These are phyloP conservation scores for Epinephelus lanceolatus DNA, from an alignment of 2,113 vertebrate species.

Conservation along the genomic window DNA sequence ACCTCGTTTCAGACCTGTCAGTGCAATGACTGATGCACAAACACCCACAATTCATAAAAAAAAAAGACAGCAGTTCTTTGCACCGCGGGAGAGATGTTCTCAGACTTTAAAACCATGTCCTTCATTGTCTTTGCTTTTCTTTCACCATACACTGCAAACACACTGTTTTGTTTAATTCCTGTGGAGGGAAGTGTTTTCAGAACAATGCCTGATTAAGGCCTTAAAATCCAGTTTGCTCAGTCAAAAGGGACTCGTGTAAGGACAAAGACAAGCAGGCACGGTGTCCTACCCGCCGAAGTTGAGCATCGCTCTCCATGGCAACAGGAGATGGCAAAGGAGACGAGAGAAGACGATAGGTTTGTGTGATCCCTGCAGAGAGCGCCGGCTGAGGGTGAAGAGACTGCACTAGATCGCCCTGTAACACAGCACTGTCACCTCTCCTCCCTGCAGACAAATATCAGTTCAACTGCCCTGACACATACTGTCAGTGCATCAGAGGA, in stretches of 20 bases:
- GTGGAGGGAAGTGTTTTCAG: slow-evolving; percentile 12
- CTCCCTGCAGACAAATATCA: slow-evolving; percentile 52
- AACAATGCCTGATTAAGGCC: slow-evolving; percentile 35
- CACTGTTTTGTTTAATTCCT: slow-evolving; percentile 1
- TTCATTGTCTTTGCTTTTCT: slow-evolving; percentile 20
- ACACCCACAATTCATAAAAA: slow-evolving; percentile 13
- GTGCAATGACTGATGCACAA: slow-evolving; percentile 21
- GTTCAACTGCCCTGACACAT: slow-evolving; percentile 1
- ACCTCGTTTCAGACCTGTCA: slow-evolving; percentile 34
- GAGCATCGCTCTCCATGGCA: slow-evolving; percentile 65
- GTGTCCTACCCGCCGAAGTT: slow-evolving; percentile 10
- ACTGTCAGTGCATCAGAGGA: slow-evolving; percentile 10
- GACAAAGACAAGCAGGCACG: slow-evolving; percentile 36
- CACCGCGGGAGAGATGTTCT: neutral
- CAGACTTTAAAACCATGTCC: neutral
- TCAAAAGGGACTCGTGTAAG: slow-evolving; percentile 40
- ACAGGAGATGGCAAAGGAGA: slow-evolving; percentile 50
- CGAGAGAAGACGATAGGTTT: slow-evolving; percentile 28
- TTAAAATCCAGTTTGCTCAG: slow-evolving; percentile 30
- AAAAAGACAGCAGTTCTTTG: slow-evolving; percentile 16
- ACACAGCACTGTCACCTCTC: slow-evolving; percentile 41
- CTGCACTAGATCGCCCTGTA: slow-evolving; percentile 18
- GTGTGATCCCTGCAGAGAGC: slow-evolving; percentile 33
- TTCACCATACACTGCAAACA: slow-evolving; percentile 3
- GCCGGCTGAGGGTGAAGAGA: slow-evolving; percentile 36